Base-by-base conservation (phyloP, 2,888 invertebrate species). In the Lamellibrachia satsuma region DNA sequence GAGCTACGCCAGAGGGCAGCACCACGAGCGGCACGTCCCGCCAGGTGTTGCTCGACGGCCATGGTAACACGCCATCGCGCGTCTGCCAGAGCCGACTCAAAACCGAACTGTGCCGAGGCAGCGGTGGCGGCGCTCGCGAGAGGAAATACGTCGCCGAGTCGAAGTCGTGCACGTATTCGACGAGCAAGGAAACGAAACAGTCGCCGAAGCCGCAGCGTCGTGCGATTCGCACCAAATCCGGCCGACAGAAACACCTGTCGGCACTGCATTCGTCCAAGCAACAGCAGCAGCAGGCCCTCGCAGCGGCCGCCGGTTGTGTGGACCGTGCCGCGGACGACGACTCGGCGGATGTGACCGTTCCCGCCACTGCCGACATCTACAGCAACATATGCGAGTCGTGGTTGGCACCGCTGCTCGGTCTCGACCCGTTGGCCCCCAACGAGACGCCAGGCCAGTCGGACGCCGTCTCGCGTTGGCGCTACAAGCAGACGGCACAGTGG, bases 381-480 rank as follows among this genome's bases (percentile, higher is more conserved):
- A 75, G 22, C 75, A 75, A 75, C 75, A 75, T 75, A 3, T 75
- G 75, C 22, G 75, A 75, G 75, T 75, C 75, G 75, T 75, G 75
- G 75, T 22, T 75, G 22, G n/a, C 75, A 22, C 75, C 75, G 75
- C 75, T 75, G 6, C 75, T 75, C 75, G 75, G 75, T 6, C n/a
- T 75, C n/a, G 75, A 75, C n/a, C 75, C 75, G 75, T 75, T 75
- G 60, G 60, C 60, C 3, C 60, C 75, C 75, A 75, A 22, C 75
- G 75, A 75, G 75, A 75, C 75, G 75, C 15, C 75, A 75, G 6
- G 22, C 22, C 75, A 75, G 22, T 75, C 75, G 75, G 75, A 75
- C 11, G 75, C 75, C 75, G 75, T 75, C 75, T 75, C 75, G 75
- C 75, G 75, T 75, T 75, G 75, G 75, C 75, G 75, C 75, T 75